These are phyloP conservation scores for Musca domestica DNA, from an alignment of 1,140 invertebrate species.

Conservation along the genomic window DNA sequence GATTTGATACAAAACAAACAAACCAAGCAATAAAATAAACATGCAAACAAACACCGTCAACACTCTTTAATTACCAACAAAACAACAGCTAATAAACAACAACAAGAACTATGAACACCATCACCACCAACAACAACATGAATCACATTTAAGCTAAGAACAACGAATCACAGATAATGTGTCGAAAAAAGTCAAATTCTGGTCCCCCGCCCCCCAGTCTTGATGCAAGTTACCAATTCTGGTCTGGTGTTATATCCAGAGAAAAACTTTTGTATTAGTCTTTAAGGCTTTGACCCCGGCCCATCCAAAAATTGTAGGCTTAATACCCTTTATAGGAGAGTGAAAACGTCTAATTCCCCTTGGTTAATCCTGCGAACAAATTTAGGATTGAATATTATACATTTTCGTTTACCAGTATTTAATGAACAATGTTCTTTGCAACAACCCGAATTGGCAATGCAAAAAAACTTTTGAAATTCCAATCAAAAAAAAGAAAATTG, in stretches of 20 bases:
- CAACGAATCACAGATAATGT: not conserved
- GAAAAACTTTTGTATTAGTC: too few species aligned
- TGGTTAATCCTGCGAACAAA: not conserved
- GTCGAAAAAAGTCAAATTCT: too few species aligned
- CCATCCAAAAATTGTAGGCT: too few species aligned
- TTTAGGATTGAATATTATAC: slow-evolving; percentile 56
- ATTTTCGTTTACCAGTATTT: slow-evolving; percentile 57
- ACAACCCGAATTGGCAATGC: not conserved
- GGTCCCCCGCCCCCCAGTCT: too few species aligned
- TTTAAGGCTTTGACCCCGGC: too few species aligned
- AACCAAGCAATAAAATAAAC: slow-evolving; percentile 30
- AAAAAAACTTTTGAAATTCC: not conserved
- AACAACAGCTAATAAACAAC: not conserved
- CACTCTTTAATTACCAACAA: slow-evolving; percentile 8
- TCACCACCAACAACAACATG: not conserved
- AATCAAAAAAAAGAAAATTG: slow-evolving; percentile 24
- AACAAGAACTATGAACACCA: not conserved
- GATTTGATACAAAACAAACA: slow-evolving; percentile 46
- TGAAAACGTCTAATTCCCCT: too few species aligned
- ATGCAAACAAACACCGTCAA: slow-evolving; percentile 40
- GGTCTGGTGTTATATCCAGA: too few species aligned
- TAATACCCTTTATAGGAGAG: too few species aligned
- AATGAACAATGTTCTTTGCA: slow-evolving; percentile 53
- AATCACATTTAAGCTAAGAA: not conserved
- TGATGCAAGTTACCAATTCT: too few species aligned